Evolutionary conservation across 2,888 invertebrate genomes (phyloP).

Genomic region (Leucozona laternaria): DNA sequence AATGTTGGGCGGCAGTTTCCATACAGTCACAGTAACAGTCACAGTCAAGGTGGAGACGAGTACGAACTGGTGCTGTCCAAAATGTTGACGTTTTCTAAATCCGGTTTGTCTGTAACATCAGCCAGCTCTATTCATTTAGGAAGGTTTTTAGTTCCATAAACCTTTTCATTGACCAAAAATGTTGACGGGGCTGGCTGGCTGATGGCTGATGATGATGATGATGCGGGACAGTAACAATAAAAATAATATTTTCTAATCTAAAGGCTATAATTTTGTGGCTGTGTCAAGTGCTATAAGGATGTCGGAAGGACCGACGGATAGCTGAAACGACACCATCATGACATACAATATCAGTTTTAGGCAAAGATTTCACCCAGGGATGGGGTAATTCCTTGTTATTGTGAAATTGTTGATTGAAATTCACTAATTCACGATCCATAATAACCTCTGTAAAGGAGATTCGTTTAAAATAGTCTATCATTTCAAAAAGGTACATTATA

Average conservation of each 20-base stretch:
- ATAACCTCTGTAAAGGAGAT: background rate
- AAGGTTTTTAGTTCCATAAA: constrained; percentile 41
- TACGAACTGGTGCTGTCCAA: constrained; percentile 55
- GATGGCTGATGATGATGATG: constrained; percentile 35
- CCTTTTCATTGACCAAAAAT: constrained; percentile 6
- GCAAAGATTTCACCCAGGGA: background rate
- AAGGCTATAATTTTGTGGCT: constrained; percentile 58
- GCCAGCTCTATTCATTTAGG: constrained; percentile 47
- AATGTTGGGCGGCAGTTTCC: constrained; percentile 72
- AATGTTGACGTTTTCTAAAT: constrained; percentile 75
- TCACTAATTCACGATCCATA: background rate
- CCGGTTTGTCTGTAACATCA: constrained; percentile 55
- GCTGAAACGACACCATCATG: background rate
- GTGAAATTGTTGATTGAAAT: constrained; percentile 16
- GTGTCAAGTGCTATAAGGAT: constrained; percentile 22
- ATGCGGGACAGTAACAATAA: constrained; percentile 50
- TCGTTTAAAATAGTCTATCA: background rate
- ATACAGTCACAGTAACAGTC: background rate
- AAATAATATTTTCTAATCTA: constrained; percentile 67
- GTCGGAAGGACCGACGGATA: constrained; percentile 54
- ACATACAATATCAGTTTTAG: background rate
- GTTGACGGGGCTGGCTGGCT: background rate
- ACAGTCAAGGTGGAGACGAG: constrained; percentile 41
- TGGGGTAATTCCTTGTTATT: constrained; percentile 48
- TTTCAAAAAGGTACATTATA: background rate